Percentiles rank a stretch among this genome's conserved stretches.
Conservation (phyloP, 2,888 invertebrate genomes). For the Standfussiana lucernea region DNA sequence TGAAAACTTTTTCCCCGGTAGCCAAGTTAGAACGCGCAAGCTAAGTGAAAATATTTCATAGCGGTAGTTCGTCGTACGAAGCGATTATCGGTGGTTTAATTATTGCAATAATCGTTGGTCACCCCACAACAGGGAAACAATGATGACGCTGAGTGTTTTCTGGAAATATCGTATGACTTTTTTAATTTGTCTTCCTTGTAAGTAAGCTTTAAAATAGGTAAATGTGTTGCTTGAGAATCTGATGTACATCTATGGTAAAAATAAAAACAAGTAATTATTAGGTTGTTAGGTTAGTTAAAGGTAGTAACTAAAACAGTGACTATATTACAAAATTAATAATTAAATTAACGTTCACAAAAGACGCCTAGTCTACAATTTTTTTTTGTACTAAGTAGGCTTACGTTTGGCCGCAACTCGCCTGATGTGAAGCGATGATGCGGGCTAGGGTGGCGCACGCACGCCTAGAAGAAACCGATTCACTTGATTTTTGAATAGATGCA, state of each 20-base stretch:
- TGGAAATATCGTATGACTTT: neutral
- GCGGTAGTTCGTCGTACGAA: conserved; percentile 17
- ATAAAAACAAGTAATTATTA: too few relatives aligned
- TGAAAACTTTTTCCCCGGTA: conserved; percentile 3
- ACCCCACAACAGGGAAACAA: conserved; percentile 6
- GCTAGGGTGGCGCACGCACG: too few relatives aligned
- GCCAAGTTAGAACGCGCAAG: conserved; percentile 35
- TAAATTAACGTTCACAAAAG: too few relatives aligned
- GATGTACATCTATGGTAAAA: neutral
- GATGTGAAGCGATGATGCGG: too few relatives aligned
- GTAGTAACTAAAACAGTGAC: too few relatives aligned
- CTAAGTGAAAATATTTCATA: conserved; percentile 54
- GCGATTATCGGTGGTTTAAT: conserved; percentile 48
- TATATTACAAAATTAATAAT: too few relatives aligned
- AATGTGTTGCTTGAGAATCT: neutral
- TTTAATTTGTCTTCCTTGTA: neutral
- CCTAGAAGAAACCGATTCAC: too few relatives aligned
- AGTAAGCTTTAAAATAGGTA: neutral
- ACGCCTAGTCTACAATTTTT: too few relatives aligned
- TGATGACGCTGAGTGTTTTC: conserved; percentile 18
- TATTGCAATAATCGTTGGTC: conserved; percentile 34
- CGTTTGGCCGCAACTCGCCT: too few relatives aligned
- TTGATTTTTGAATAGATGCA: too few relatives aligned
- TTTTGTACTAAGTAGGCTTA: too few relatives aligned
- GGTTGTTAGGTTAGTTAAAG: too few relatives aligned